Evolutionary conservation across 2,888 invertebrate genomes (phyloP).

Genomic region (Amitus sp.): DNA sequence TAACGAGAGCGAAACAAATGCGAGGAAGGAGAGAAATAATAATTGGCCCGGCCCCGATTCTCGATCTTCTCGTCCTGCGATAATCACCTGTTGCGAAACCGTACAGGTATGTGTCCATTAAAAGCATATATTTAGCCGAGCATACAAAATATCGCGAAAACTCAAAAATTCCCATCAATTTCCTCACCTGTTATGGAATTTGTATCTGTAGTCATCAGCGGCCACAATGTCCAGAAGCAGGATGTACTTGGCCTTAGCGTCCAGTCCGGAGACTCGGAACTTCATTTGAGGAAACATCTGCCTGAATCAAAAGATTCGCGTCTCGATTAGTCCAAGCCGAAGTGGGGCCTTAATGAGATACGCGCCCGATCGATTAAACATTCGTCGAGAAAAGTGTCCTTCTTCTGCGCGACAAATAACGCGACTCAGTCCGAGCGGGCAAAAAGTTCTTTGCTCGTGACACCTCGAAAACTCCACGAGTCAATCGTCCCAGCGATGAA

Average conservation of each 20-base stretch:
- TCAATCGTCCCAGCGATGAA: conserved; percentile 41
- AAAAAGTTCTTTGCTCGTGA: conserved; percentile 8
- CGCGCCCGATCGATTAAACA: not conserved
- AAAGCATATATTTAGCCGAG: conserved; percentile 96
- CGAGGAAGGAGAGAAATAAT: conserved; percentile 8
- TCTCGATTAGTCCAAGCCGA: conserved; percentile 42
- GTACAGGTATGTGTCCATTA: conserved; percentile 97
- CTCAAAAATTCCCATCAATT: too few relatives aligned
- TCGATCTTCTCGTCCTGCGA: conserved; percentile 30
- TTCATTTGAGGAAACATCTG: conserved; percentile 99
- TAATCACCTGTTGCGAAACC: conserved; percentile 90
- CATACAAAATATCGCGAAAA: too few relatives aligned
- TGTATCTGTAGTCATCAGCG: conserved; percentile 98
- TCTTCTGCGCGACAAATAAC: too few relatives aligned
- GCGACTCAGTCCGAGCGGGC: conserved; percentile 1
- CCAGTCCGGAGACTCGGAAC: conserved; percentile 97
- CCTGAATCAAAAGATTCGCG: conserved; percentile 73
- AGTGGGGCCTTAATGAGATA: conserved; percentile 8
- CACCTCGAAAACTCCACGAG: conserved; percentile 43
- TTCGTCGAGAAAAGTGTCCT: conserved; percentile 8
- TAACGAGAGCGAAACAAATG: conserved; percentile 4
- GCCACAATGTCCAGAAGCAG: conserved; percentile 98
- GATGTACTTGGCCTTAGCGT: conserved; percentile 99
- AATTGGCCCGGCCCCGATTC: conserved; percentile 22
- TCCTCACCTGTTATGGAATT: conserved; percentile 92